Conservation (phyloP, 1,140 invertebrate species). For the Leucophenga varia region DNA sequence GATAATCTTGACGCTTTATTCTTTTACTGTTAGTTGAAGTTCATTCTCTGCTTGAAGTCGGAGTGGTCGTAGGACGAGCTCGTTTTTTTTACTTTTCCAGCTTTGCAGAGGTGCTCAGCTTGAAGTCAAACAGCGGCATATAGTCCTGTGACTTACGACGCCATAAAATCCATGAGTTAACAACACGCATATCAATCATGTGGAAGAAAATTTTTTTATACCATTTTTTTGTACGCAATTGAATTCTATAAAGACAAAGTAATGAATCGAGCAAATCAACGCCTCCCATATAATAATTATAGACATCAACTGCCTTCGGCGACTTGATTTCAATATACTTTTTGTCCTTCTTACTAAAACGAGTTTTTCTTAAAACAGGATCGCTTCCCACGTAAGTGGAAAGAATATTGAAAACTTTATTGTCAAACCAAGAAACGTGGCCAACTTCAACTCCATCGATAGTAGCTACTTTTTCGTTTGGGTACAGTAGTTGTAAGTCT, state of each 20-base stretch:
- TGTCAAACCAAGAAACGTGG: too few species aligned
- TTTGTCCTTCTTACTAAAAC: constrained; percentile 9
- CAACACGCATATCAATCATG: constrained; percentile 16
- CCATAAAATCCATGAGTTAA: constrained; percentile 13
- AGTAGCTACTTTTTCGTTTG: too few species aligned
- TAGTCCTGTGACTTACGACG: constrained; percentile 4
- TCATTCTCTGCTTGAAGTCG: constrained; percentile 6
- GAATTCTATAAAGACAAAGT: constrained; percentile 18
- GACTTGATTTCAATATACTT: constrained; percentile 14
- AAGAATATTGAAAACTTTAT: constrained; percentile 3
- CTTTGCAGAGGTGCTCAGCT: constrained; percentile 9
- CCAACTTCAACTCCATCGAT: too few species aligned
- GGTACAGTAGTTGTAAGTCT: too few species aligned
- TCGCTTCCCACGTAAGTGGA: constrained; percentile 10
- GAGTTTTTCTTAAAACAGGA: constrained; percentile 8
- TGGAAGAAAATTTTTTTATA: constrained; percentile 17
- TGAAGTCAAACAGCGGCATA: constrained; percentile 2
- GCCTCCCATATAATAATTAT: constrained; percentile 21
- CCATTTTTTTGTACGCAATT: constrained; percentile 17
- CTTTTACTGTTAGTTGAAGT: constrained; percentile 4
- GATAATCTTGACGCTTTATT: constrained; percentile 6
- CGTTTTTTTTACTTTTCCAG: constrained; percentile 11
- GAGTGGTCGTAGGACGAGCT: constrained; percentile 5
- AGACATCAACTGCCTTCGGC: constrained; percentile 19
- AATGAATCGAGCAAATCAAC: constrained; percentile 22